Evolutionary conservation across 2,113 vertebrate genomes (phyloP).

Genomic region (Cyanocitta stelleri): DNA sequence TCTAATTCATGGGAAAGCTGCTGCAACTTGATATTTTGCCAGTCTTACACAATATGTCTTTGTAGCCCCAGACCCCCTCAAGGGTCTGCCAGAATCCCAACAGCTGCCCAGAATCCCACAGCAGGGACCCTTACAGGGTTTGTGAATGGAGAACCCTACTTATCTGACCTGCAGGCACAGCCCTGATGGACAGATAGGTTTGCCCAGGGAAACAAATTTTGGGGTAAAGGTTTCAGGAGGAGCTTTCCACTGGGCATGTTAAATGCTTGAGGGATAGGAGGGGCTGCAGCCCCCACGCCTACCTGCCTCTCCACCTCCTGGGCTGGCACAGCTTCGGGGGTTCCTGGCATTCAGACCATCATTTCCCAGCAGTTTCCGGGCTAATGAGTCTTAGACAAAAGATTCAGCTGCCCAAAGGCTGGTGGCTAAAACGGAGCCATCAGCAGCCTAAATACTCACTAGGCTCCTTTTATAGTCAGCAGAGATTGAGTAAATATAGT

Average conservation of each 20-base stretch:
- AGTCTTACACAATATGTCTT: rapidly evolving
- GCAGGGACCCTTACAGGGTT: not conserved
- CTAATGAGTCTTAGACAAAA: not conserved
- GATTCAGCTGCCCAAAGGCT: not conserved
- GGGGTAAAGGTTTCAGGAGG: not conserved
- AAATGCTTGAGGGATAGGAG: not conserved
- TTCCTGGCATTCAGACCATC: not conserved
- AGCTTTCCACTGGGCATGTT: not conserved
- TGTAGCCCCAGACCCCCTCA: not conserved
- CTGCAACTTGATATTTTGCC: not conserved
- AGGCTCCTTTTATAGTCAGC: not conserved
- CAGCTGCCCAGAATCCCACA: not conserved
- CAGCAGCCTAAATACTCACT: not conserved
- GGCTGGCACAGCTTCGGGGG: not conserved
- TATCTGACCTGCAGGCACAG: not conserved
- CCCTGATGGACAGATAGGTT: not conserved
- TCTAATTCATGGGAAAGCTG: not conserved
- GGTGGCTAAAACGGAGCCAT: not conserved
- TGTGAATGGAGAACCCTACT: not conserved
- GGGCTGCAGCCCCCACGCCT: not conserved
- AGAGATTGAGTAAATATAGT: not conserved
- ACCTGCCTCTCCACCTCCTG: not conserved
- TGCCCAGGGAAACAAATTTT: not conserved
- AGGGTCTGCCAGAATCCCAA: not conserved
- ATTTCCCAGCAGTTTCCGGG: not conserved